Evolutionary conservation across 1,140 invertebrate genomes (phyloP), one percentile per base, ranked within the genome.

Genomic region (Aphidius ervi): DNA sequence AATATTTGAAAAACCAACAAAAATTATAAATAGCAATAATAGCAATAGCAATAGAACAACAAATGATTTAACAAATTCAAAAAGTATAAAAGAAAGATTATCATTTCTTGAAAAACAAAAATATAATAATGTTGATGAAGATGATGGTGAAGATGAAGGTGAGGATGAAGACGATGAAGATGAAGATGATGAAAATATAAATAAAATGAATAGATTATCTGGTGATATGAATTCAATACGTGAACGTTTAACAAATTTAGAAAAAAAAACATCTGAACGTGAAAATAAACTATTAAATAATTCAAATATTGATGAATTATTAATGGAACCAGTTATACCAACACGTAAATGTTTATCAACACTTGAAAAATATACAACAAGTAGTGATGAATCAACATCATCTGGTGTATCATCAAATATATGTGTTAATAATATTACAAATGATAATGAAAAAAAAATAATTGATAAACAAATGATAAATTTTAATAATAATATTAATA

Each of bases 41-140:
- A 61, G 71, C 16, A 74, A 72, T 59, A 65, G 62, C 45, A 65
- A 59, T n/a, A 82, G 73, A 64, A 80, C 77, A 69, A 76, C 82
- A 56, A 82, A 82, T 66, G 87, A 89, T 59, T 83, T 87, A 57
- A 72, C 78, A 3, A 84, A 84, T 50, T 77, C 84, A 48, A 86
- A 85, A 70, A 87, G 85, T 16, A 88, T 90, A 56, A 89, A 88
- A 69, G 87, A 90, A 65, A 82, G 88, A 64, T 72, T 90, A 16
- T 86, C 84, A 56, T 83, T 82, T 67, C 79, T 90, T 66, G 87
- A 87, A 69, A 86, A 83, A 66, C 73, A 81, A 46, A 77, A 78
- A 10, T 60, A 66, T 41, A 74, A 78, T 9, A 76, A 75, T 10
- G 70, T 62, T 5, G 59, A 42, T 47, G 71, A 75, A 49, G 72